Evolutionary conservation across 2,888 invertebrate genomes (phyloP), one percentile per base, ranked within the genome.

Genomic region (Hypercompe scribonia): DNA sequence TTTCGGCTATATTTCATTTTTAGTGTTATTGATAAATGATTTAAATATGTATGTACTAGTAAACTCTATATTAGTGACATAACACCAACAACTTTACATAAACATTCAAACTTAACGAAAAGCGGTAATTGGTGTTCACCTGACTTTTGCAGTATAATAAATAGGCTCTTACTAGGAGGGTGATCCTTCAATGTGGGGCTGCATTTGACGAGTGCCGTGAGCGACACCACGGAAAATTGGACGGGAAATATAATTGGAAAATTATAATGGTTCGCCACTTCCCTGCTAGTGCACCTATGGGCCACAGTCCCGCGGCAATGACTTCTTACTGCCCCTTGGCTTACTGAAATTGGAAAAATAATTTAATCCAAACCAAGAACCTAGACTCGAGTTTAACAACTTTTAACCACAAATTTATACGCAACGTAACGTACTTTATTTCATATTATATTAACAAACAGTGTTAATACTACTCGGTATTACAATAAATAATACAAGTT

Each of bases 241-340:
- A 94, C 92, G 94, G 94, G 94, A 95, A 95, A 94, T 95, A 95
- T 95, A 95, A 95, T 95, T 95, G 95, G 95, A 94, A 94, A 95
- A 95, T 95, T 95, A 95, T 95, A 93, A 94, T 92, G 93, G 90
- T 88, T 88, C 90, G 91, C 91, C 91, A 91, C 91, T 94, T 92
- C 90, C 89, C 85, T 79, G 85, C 76, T 79, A 82, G 84, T 79
- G 76, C 85, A 87, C 84, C 87, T 84, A 84, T 86, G 81, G 79
- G 82, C 78, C 28, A 54, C 76, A 79, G 77, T 71, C 85, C 81
- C 79, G 31, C 70, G 81, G 85, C 85, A 74, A 84, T 81, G 78
- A 87, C 86, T 87, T 83, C 80, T 83, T 73, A 82, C 81, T 83
- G 84, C 82, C 85, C 83, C 81, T 78, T 81, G 82, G 82, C 78